Evolutionary conservation across 2,888 invertebrate species (phyloP), one percentile per base, ranked within the genome.

Genomic region (Melanchra persicariae): DNA sequence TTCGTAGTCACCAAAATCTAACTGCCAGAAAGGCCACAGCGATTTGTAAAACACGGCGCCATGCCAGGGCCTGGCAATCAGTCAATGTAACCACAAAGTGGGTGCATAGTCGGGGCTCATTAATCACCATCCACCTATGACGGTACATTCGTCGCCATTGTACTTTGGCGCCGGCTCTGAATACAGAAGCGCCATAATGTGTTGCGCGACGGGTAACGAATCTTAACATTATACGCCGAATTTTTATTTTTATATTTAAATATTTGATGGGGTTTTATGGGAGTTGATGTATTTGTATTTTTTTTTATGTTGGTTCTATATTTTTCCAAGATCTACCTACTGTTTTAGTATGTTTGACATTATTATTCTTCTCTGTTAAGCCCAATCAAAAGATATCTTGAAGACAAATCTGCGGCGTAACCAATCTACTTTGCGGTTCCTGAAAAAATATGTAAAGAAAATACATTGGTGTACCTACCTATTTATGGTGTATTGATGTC

Each of bases 131-230:
- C 86, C 86, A 83, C 86, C 88, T 88, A 89, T 89, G 90, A 88
- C 87, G 87, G 85, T 85, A 88, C 89, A 89, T 89, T 87, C 88
- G 88, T 89, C 67, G 65, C 87, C 87, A 89, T 90, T 91, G 91
- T 90, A 86, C 85, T 86, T 89, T 77, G 88, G 83, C 80, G 81
- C 66, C 76, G 55, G 51, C 57, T 66, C 68, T 71, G 85, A 82
- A 83, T 81, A 76, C 55, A 74, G 78, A 85, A 82, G 60, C 70
- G 64, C 30, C 67, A 59, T 79, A 74, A 79, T 79, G 79, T 69
- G 76, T 75, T 79, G 67, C 67, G 76, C 77, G 90, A 90, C 90
- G 88, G 87, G 81, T 82, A 82, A 79, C 78, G 88, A 90, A 91
- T 91, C 85, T 83, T 85, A 85, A 84, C 82, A 86, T 84, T 83